Evolutionary conservation across 2,888 invertebrate species (phyloP).

Genomic region (Plagodis dolabraria): DNA sequence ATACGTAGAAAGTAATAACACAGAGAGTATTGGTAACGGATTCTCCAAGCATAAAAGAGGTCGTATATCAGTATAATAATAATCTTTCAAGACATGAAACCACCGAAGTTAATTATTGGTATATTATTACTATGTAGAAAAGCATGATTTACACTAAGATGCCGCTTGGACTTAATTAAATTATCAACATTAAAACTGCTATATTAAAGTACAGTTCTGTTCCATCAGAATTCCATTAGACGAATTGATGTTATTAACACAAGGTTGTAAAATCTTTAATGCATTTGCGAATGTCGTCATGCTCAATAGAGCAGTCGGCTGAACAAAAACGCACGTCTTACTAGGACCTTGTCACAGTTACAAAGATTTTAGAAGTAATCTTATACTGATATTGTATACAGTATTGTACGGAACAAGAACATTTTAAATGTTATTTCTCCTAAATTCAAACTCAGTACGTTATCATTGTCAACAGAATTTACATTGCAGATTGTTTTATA

Average conservation of each 20-base stretch:
- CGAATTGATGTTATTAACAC: slow-evolving; percentile 27
- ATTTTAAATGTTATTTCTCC: too few species aligned
- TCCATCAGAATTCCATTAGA: slow-evolving; percentile 23
- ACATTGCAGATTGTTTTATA: too few species aligned
- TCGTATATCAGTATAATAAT: too few species aligned
- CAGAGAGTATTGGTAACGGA: too few species aligned
- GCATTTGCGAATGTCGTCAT: slow-evolving; percentile 36
- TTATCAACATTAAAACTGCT: slow-evolving; percentile 16
- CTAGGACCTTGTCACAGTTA: slow-evolving; percentile 11
- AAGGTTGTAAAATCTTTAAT: slow-evolving; percentile 36
- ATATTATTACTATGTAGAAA: not conserved
- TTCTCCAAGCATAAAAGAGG: too few species aligned
- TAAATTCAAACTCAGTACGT: too few species aligned
- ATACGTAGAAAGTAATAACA: too few species aligned
- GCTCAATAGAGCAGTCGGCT: slow-evolving; percentile 34
- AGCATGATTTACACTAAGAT: slow-evolving; percentile 6
- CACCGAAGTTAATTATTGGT: not conserved
- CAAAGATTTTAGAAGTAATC: not conserved
- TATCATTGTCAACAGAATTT: too few species aligned
- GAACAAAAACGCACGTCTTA: not conserved
- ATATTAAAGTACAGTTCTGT: slow-evolving; percentile 13
- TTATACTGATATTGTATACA: not conserved
- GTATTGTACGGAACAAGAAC: too few species aligned
- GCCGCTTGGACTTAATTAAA: slow-evolving; percentile 14
- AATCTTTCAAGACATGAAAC: not conserved